These are phyloP conservation scores for Scopus umbretta DNA, from an alignment of 2,113 vertebrate species.

Conservation along the genomic window DNA sequence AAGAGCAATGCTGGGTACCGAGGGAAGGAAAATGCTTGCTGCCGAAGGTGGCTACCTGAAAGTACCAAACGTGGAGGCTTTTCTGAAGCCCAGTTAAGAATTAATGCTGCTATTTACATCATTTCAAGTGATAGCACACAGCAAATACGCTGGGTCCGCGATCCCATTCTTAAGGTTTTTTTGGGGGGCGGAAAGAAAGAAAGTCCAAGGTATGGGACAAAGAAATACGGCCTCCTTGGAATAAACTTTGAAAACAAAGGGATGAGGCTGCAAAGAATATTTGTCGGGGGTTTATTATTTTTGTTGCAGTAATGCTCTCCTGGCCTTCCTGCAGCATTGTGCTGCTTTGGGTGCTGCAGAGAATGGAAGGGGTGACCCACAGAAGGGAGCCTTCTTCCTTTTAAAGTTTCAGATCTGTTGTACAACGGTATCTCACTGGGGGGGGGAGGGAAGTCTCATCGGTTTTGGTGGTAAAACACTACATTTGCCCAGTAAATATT, in stretches of 20 bases:
- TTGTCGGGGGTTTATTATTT: neutral
- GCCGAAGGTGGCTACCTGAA: neutral
- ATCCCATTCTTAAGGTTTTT: neutral
- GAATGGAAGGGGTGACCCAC: neutral
- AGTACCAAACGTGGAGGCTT: neutral
- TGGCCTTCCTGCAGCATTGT: neutral
- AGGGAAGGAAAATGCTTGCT: slow-evolving; percentile 71
- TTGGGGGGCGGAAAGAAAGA: neutral
- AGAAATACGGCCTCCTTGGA: neutral
- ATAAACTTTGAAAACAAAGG: neutral
- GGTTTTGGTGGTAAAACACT: slow-evolving; percentile 11
- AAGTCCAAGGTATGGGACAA: rapidly evolving
- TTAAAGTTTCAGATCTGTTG: neutral
- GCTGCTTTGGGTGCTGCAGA: neutral
- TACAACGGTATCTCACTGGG: neutral
- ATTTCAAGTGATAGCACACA: neutral
- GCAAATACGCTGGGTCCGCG: neutral
- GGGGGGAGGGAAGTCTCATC: neutral
- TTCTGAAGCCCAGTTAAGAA: neutral
- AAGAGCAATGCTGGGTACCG: slow-evolving; percentile 86
- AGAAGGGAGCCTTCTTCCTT: neutral
- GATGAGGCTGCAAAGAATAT: neutral
- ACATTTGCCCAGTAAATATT: slow-evolving; percentile 40
- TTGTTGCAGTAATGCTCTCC: neutral
- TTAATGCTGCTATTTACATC: neutral